phyloP scores from a whole-genome alignment of 1,140 invertebrate genomes.

The Acromyrmex heyeri region DNA sequence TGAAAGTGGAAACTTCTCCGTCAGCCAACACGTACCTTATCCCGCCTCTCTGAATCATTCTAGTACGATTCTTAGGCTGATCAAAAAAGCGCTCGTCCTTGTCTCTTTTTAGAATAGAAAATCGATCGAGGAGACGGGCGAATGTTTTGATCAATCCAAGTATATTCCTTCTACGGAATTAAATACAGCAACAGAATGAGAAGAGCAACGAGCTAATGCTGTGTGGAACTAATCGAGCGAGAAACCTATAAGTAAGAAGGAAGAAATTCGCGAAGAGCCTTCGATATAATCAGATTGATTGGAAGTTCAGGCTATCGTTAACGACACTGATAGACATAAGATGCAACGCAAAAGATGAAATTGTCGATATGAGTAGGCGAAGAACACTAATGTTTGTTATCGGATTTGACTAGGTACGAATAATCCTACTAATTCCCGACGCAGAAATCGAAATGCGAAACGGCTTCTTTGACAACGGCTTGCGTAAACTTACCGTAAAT shows the following conservation, averaged over 20 bases:
- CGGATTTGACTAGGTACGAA: slow-evolving; percentile 45
- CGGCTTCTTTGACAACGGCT: slow-evolving; percentile 19
- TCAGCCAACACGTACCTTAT: slow-evolving; percentile 14
- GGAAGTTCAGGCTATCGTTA: slow-evolving; percentile 2
- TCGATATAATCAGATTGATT: background rate
- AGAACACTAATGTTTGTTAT: slow-evolving; percentile 27
- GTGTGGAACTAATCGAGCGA: background rate
- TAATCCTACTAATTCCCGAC: slow-evolving; percentile 38
- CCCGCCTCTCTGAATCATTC: background rate
- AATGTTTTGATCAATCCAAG: slow-evolving; percentile 15
- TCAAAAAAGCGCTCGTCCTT: background rate
- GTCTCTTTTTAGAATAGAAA: background rate
- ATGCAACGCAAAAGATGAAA: background rate
- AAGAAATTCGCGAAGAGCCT: background rate
- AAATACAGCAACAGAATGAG: slow-evolving; percentile 9
- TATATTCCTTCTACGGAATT: background rate
- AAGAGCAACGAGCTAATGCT: slow-evolving; percentile 22
- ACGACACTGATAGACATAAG: background rate
- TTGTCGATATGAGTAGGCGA: background rate
- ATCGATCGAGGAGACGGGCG: background rate
- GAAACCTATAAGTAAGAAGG: background rate
- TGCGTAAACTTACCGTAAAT: slow-evolving; percentile 21
- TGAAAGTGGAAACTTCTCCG: slow-evolving; percentile 49
- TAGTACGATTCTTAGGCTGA: slow-evolving; percentile 10
- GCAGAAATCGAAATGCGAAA: slow-evolving; percentile 30